Conservation (phyloP, 35 echinoderm and acorn worm species). For the Apostichopus californicus region DNA sequence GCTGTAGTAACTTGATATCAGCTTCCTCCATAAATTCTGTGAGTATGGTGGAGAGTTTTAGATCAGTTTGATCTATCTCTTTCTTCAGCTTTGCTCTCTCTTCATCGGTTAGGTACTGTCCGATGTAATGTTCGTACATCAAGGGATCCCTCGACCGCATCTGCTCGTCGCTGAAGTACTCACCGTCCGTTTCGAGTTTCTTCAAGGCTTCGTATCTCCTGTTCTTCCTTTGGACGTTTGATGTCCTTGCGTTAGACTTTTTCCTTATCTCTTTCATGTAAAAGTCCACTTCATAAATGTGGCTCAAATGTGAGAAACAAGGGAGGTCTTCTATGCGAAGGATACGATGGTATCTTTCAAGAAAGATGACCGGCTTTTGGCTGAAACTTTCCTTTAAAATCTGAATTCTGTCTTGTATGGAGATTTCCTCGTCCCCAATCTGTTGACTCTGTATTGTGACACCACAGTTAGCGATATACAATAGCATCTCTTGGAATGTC, state of each 20-base stretch:
- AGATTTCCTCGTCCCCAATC: conserved; percentile 69
- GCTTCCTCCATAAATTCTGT: conserved; percentile 84
- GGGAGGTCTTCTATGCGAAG: conserved; percentile 68
- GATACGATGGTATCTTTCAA: conserved; percentile 73
- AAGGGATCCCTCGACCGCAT: conserved; percentile 84
- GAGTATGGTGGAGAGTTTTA: conserved; percentile 87
- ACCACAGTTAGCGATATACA: conserved; percentile 76
- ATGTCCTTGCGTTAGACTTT: conserved; percentile 55
- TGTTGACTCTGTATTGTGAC: conserved; percentile 86
- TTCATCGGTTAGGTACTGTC: conserved; percentile 88
- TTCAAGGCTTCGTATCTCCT: conserved; percentile 90
- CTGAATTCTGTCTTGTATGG: conserved; percentile 57
- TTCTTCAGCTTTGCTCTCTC: conserved; percentile 57
- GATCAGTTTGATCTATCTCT: conserved; percentile 64
- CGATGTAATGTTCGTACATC: conserved; percentile 92
- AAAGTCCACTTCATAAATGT: conserved; percentile 84
- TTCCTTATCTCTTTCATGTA: conserved; percentile 72
- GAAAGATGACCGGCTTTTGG: conserved; percentile 69
- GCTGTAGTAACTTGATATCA: conserved; percentile 63
- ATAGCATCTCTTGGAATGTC: conserved; percentile 62
- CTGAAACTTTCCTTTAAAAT: conserved; percentile 66
- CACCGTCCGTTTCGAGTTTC: conserved; percentile 76
- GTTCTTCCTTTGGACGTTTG: conserved; percentile 56
- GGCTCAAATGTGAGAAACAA: conserved; percentile 61
- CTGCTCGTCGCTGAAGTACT: conserved; percentile 81